Evolutionary conservation across 2,113 vertebrate genomes (phyloP), one percentile per base, ranked within the genome.

Genomic region (Hymenochirus boettgeri): DNA sequence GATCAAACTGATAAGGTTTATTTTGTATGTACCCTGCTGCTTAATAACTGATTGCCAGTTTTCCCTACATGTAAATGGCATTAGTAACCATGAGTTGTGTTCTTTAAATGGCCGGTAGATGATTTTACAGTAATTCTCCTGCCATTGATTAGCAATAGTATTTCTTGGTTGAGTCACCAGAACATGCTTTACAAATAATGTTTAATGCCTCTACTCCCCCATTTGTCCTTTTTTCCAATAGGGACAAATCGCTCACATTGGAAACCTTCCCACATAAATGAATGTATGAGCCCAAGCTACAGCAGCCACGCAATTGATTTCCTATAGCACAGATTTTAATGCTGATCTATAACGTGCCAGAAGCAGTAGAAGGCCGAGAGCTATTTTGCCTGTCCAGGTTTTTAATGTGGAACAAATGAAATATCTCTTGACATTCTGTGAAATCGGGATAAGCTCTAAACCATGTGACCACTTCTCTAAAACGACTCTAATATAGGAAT

Each of bases 391-490:
- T 51, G 42, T 42, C 35, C 7, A 19, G 21, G 46, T 55, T 48
- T 57, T 27, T 57, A 35, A 57, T 50, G 29, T 45, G 50, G 25
- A 62, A 39, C 25, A 21, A 45, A 48, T 57, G 57, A 56, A 65
- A 57, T 57, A 50, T 65, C 42, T 24, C 63, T 57, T 57, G 51
- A 47, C 47, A 57, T 47, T 65, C 42, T 33, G 25, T 57, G 23
- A 65, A 65, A 19, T n/a, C 22, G 18, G 23, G 19, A 48, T 35
- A 65, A 48, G 46, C 45, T n/a, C 5, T 19, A 23, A 24, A 27
- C 39, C 53, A 46, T 57, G 53, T n/a, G 39, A 13, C 13, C 8
- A 18, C 26, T 57, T 25, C 48, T 65, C 24, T 42, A 13, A 25
- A 57, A 22, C 54, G 39, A 48, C 29, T 57, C 13, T 65, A 57